phyloP scores from a whole-genome alignment of 2,113 vertebrate species.

The Chamaetylas fuelleborni region DNA sequence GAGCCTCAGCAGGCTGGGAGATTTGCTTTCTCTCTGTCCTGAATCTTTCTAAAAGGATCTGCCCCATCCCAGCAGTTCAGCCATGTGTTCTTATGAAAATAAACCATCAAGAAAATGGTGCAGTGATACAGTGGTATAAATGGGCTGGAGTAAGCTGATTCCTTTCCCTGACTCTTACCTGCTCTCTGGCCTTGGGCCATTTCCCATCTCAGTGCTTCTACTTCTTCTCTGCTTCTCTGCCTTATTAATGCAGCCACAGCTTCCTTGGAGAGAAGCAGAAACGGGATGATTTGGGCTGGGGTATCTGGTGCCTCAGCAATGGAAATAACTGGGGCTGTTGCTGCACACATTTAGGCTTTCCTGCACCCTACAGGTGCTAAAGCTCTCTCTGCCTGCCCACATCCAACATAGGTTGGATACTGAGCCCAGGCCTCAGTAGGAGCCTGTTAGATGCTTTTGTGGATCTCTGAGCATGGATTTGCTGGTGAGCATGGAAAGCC shows the following conservation, averaged over 20 bases:
- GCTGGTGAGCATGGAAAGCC: neutral
- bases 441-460: neutral
- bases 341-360: neutral
- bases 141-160: neutral
- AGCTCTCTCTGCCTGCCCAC: neutral
- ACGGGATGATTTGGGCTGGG: neutral
- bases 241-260: neutral
- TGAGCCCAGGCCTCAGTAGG: neutral
- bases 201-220: neutral
- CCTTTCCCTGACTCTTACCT: neutral
- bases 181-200: neutral
- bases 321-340: neutral
- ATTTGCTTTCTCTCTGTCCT: neutral
- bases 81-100: neutral
- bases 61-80: neutral
- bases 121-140: neutral
- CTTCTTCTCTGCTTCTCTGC: neutral
- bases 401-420: rapidly evolving
- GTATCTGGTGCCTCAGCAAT: neutral
- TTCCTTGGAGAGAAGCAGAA: neutral
- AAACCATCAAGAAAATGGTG: neutral
- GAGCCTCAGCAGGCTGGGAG: neutral
- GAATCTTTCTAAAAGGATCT: neutral
- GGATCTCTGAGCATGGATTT: neutral
- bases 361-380: neutral